Evolutionary conservation across 2,797 vertebrate species (phyloP), one percentile per base, ranked within the genome.

Genomic region (Spatula clypeata): DNA sequence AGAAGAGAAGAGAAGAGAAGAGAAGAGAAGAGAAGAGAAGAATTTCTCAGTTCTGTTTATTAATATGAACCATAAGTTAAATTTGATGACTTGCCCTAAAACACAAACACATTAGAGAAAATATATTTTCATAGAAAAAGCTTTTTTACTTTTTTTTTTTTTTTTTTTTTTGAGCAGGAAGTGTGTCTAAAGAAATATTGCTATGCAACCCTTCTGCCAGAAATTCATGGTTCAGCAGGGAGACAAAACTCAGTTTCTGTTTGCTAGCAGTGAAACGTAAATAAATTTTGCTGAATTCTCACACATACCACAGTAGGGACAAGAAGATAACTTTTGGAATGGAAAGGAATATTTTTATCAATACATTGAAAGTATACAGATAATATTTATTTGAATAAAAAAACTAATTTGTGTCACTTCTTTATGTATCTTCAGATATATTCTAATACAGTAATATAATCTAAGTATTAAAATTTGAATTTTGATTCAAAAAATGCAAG

Each of bases 61-160:
- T 47, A 71, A 44, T 51, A 40, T 34, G 36, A 70, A 31, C 23
- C 16, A 61, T 65, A 57, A 74, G 83, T 31, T 23, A 67, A 49
- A 80, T 87, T 82, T 60, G 29, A 95, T 84, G 58, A 77, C 19
- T 79, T 77, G 72, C 13, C 29, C 19, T 70, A 73, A 88, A 88
- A 13, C n/a, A 45, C 15, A 69, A 54, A 8, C 17, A 19, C 49
- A 79, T 79, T 66, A 82, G 29, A 76, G 10, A 24, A 62, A 76
- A 55, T 29, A 29, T 31, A 34, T 75, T 88, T 61, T 62, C 31
- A 45, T 26, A 64, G 13, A 20, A 66, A 91, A 85, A 13, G 7
- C 2, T 53, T 38, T 49, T 32, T 17, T 38, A 29, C 8, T 31
- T 42, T 17, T 42, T 16, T 42, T 42, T 40, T 40, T 14, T 40